These are phyloP conservation scores for Caerostris extrusa DNA, from an alignment of 1,140 invertebrate genomes.

Conservation along the genomic window DNA sequence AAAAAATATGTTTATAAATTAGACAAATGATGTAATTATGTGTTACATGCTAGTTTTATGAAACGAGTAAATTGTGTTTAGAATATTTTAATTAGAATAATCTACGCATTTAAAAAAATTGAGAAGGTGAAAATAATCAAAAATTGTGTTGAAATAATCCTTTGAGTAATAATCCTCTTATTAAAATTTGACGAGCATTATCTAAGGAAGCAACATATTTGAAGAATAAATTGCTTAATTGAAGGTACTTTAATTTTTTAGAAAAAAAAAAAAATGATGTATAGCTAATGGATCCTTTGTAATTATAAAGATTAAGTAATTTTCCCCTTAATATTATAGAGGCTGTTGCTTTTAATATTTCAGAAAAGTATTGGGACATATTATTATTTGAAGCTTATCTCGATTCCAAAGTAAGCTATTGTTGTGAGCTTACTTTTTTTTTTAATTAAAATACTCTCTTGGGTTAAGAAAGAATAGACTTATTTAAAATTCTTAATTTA, in stretches of 20 bases:
- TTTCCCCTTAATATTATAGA: background rate
- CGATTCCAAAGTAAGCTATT: background rate
- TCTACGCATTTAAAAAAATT: background rate
- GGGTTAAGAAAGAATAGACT: too few relatives aligned
- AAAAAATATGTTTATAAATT: too few relatives aligned
- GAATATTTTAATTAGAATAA: too few relatives aligned
- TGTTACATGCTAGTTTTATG: too few relatives aligned
- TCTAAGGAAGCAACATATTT: background rate
- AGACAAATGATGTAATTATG: too few relatives aligned
- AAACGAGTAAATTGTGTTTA: too few relatives aligned
- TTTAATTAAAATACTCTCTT: background rate
- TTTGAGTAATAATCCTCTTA: constrained; percentile 10
- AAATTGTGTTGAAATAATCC: constrained; percentile 5
- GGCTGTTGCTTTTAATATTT: background rate
- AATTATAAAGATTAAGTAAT: background rate
- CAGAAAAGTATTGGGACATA: background rate
- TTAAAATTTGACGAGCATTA: background rate
- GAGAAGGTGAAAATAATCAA: background rate
- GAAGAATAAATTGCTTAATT: constrained; percentile 11
- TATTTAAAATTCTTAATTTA: too few relatives aligned
- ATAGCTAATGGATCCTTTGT: constrained; percentile 2
- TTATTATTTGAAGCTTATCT: background rate
- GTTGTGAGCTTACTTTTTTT: background rate
- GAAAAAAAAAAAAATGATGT: background rate
- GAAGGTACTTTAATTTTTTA: background rate